Conservation (phyloP, 1,140 invertebrate species). For the Ceratina australensis region DNA sequence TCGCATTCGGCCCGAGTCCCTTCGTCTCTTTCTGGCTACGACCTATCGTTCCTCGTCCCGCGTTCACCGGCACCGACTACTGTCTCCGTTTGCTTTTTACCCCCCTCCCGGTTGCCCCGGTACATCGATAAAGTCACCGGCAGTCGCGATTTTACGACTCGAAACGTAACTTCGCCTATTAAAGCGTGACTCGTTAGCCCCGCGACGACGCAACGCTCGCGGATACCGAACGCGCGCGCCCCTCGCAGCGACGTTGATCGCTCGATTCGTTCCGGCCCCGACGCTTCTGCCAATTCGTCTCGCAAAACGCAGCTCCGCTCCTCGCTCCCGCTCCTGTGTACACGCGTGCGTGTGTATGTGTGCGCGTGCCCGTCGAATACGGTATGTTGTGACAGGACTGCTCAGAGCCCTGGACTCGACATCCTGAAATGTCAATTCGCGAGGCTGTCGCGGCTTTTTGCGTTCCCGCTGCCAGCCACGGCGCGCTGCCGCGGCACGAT, state of each 20-base stretch:
- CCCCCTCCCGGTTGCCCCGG: background rate
- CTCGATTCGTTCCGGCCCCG: background rate
- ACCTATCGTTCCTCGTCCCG: background rate
- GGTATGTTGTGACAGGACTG: no score
- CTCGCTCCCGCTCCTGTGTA: no score
- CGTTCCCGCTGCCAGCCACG: background rate
- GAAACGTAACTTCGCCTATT: conserved; percentile 59
- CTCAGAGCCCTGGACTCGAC: background rate
- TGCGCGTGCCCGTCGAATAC: no score
- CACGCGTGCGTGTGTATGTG: no score
- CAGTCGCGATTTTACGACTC: conserved; percentile 55
- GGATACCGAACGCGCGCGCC: background rate
- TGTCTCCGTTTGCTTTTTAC: conserved; percentile 19
- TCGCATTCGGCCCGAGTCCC: conserved; percentile 48
- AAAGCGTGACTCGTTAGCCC: conserved; percentile 56
- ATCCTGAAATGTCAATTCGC: background rate
- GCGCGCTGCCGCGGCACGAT: background rate
- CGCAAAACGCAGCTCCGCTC: background rate
- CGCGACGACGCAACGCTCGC: conserved; percentile 27
- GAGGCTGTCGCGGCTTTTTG: no score
- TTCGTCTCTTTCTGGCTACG: conserved; percentile 25
- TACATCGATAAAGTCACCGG: conserved; percentile 52
- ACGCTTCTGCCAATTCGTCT: background rate
- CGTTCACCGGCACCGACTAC: background rate
- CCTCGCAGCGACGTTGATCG: background rate